Evolutionary conservation across 1,140 invertebrate genomes (phyloP).

Genomic region (Brachionus sp.): DNA sequence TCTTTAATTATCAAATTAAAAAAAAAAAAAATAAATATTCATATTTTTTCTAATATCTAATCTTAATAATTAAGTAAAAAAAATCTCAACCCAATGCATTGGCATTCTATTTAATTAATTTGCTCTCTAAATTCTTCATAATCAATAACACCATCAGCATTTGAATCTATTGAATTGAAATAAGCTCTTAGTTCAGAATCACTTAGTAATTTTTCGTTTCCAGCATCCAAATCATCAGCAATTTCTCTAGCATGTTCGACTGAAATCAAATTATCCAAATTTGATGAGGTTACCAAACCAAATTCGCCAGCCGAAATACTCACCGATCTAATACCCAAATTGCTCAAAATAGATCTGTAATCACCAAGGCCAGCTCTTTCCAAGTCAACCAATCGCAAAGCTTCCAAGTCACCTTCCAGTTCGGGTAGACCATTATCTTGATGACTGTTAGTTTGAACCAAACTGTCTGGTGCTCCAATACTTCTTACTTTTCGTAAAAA

Average conservation of each 20-base stretch:
- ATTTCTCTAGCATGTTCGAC: neutral
- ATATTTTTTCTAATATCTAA: too few species aligned
- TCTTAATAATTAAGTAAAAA: neutral
- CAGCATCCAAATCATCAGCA: neutral
- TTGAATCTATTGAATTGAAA: slow-evolving; percentile 24
- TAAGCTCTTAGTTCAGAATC: slow-evolving; percentile 12
- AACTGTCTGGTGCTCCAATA: neutral
- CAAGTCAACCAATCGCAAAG: slow-evolving; percentile 14
- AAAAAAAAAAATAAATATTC: too few species aligned
- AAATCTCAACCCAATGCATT: neutral
- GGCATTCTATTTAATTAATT: neutral
- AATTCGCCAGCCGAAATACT: neutral
- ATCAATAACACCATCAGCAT: neutral
- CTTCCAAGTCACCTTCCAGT: slow-evolving; percentile 36
- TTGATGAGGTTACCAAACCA: neutral
- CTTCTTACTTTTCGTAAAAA: neutral
- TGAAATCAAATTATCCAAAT: neutral
- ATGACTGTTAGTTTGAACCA: neutral
- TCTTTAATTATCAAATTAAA: too few species aligned
- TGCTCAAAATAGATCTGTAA: neutral
- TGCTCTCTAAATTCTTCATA: neutral
- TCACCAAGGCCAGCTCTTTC: slow-evolving; percentile 5
- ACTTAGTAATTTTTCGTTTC: neutral
- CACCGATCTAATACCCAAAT: neutral
- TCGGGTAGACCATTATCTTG: neutral